These are phyloP conservation scores for Drosophila micromelanica DNA, from an alignment of 1,140 invertebrate species.

Conservation along the genomic window DNA sequence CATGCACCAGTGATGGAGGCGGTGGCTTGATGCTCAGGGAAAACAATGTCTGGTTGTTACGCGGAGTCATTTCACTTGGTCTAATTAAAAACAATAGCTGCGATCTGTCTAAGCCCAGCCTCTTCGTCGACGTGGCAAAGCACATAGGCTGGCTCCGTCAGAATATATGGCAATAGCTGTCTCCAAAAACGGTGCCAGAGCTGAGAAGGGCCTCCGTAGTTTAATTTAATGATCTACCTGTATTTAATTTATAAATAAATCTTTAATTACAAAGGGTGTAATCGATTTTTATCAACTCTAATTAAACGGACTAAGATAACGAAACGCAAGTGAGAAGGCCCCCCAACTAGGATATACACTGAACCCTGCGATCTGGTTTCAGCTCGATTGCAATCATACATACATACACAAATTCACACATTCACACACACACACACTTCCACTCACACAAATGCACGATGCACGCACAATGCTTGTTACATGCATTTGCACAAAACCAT, in stretches of 20 bases:
- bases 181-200: conserved; percentile 1
- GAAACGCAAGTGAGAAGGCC: too few relatives aligned
- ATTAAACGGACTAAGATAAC: too few relatives aligned
- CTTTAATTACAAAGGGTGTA: too few relatives aligned
- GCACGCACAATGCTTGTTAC: too few relatives aligned
- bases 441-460: too few relatives aligned
- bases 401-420: too few relatives aligned
- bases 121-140: conserved; percentile 80
- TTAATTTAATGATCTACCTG: not conserved
- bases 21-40: conserved; percentile 72
- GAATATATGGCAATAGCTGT: conserved; percentile 62
- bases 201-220: not conserved
- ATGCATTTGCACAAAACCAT: too few relatives aligned
- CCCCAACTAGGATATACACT: too few relatives aligned
- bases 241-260: conserved; percentile 6
- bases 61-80: conserved; percentile 69
- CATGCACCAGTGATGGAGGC: conserved; percentile 79
- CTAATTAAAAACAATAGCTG: conserved; percentile 43
- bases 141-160: conserved; percentile 72
- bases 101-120: conserved; percentile 65
- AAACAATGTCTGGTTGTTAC: conserved; percentile 64
- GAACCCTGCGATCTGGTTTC: too few relatives aligned
- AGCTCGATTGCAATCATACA: too few relatives aligned
- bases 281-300: too few relatives aligned
- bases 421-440: too few relatives aligned